Evolutionary conservation across 1,140 invertebrate genomes (phyloP), one percentile per base, ranked within the genome.

Genomic region (Cydia amplana): DNA sequence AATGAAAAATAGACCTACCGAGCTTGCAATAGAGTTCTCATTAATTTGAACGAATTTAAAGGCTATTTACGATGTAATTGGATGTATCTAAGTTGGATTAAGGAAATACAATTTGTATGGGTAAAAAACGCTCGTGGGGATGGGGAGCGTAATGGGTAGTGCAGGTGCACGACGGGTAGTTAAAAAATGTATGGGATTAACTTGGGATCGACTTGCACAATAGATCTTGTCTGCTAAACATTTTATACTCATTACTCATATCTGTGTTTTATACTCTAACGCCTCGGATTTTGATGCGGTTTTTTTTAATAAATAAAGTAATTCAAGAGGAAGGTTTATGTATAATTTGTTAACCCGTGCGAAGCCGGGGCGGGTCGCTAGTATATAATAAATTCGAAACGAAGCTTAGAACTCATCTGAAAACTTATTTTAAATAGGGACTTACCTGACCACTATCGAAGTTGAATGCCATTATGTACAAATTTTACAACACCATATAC

Each of bases 61-160:
- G 82, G 79, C 83, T 85, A 83, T 91, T 89, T 87, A 78, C 80
- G 77, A 87, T 86, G 87, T 89, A 91, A 91, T 91, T 91, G 88
- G 85, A 91, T 90, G 88, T 88, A 87, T 89, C 85, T 86, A 89
- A 89, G 78, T 87, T 84, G 90, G 90, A 92, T 92, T 92, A 92
- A 87, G 86, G 89, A 84, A 92, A 91, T 91, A 92, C 86, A 89
- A 92, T 89, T 91, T 91, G 89, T 85, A 85, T 80, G 84, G 84
- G 87, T 90, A 88, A 91, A 91, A 92, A 92, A 89, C 80, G 81
- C 73, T 83, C 78, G 25, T 74, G 76, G 74, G 74, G 77, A 77
- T 79, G 79, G 82, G 84, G 78, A 73, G 75, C 18, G 73, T 80
- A 79, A 76, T 65, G 75, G 64, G 77, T 84, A 88, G 83, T 79